Base-by-base conservation (phyloP, 92 coral and sea anemone species). In the Palythoa grandis region DNA sequence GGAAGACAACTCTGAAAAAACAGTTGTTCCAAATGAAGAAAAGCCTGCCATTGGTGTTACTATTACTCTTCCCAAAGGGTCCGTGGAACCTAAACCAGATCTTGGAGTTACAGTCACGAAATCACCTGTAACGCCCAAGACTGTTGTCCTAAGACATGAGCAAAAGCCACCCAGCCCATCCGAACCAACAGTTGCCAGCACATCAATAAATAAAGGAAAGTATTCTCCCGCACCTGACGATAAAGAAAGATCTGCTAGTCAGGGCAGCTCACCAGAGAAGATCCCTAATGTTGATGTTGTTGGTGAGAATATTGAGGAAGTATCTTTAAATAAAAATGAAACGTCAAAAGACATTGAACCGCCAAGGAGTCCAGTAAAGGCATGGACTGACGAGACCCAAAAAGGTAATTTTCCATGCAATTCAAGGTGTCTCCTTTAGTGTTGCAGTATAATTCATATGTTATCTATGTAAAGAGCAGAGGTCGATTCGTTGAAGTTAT, bases 11-110 rank as follows among this genome's bases (percentile, higher is more conserved):
- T 83, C 50, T 52, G 65, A 12, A 60, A 77, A 17, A 85, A 14
- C 61, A 70, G 89, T 71, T 74, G 78, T 65, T 83, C 89, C 84
- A 13, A 87, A 29, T 1, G 80, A 92, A 14, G 70, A 72, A 9
- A 73, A 86, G 74, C 70, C 92, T 68, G 86, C 84, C 11, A 96
- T 95, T 89, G 99, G 98, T n/a, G 89, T 86, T 72, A 96, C 98
- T 52, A 88, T 95, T 52, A 91, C 98, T 70, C 92, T 92, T 14
- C 90, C 92, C 69, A 92, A 82, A 57, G 82, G 82, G 52, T 40
- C 89, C 35, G 63, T 43, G 19, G 72, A 88, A 0, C 87, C 92
- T 50, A 25, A 74, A 11, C 29, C 92, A 37, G 92, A 87, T 86
- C 86, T 89, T 54, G 84, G 89, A 38, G 95, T 90, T 13, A 95